These are phyloP conservation scores for Strix uralensis DNA, from an alignment of 2,113 vertebrate genomes.

Conservation along the genomic window DNA sequence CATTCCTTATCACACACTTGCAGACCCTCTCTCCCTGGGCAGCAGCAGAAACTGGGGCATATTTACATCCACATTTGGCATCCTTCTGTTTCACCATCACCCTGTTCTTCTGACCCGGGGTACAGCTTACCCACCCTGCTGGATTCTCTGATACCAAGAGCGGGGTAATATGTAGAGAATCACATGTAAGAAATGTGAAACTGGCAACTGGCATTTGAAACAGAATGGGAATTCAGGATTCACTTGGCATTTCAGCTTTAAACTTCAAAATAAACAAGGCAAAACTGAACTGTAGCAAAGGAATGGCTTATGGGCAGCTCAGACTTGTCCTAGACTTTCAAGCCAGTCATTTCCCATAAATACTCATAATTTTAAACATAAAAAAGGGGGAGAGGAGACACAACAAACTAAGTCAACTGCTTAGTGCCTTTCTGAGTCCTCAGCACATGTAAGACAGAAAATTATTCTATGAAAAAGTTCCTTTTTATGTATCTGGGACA, in stretches of 20 bases:
- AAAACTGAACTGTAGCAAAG: background rate
- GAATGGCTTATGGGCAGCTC: conserved; percentile 25
- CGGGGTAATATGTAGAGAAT: background rate
- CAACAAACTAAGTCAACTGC: conserved; percentile 56
- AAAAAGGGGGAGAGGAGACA: conserved; percentile 42
- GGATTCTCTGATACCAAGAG: background rate
- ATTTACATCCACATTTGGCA: background rate
- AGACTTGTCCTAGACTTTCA: conserved; percentile 21
- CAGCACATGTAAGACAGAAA: conserved; percentile 38
- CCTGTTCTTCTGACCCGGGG: background rate
- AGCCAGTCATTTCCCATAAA: conserved; percentile 51
- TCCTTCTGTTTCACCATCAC: background rate
- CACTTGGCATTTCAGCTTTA: background rate
- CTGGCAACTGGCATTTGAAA: background rate
- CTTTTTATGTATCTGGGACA: conserved; percentile 54
- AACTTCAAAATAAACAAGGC: background rate
- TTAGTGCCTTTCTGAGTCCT: conserved; percentile 49
- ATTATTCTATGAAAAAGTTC: conserved; percentile 48
- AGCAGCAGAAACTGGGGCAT: conserved; percentile 3
- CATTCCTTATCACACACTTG: background rate
- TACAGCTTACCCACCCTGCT: background rate
- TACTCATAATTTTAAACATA: conserved; percentile 33
- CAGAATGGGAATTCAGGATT: background rate
- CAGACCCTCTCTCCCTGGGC: conserved; percentile 42
- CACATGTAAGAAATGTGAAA: background rate